Base-by-base conservation (phyloP, 30 jellyfish, hydroid and myxozoan species). In the Hydractinia echinata region DNA sequence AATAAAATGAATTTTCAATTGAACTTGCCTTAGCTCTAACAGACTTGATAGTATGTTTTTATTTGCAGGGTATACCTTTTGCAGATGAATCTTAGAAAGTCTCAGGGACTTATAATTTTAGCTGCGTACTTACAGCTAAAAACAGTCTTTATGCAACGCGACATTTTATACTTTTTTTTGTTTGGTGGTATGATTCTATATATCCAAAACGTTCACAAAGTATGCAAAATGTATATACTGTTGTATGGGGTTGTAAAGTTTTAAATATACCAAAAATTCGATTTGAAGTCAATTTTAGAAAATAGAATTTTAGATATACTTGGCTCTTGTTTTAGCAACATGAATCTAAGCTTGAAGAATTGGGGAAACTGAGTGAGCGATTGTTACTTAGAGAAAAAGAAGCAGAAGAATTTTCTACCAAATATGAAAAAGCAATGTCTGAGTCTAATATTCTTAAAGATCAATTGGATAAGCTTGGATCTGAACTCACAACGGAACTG, bases 381-480 rank as follows among this genome's bases (percentile, higher is more conserved):
- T 61, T 79, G 55, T 14, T 55, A 51, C 18, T 61, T 18, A 79
- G 53, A 61, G 86, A 79, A 21, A 66, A 58, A 79, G 86, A 79
- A 55, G 84, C 85, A 6, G 44, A 1, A 19, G 8, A n/a, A 53
- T 61, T 79, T 61, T 58, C 48, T 18, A 52, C 4, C 58, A 79
- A 79, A 62, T 79, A 21, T 64, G 58, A 56, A 39, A 61, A 39
- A 15, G 44, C 53, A 7, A 49, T 58, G 6, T 18, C 16, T 54
- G 95, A 83, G 58, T 82, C 89, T 44, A 14, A 30, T 53, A 67
- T 14, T 52, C 14, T 77, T 20, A 79, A 74, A 74, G 89, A 72
- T 8, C 91, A 89, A 81, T 15, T 84, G 55, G 85, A 89, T 61
- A 73, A 84, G 80, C 88, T 84, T 48, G 93, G 90, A 21, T 67